Percentiles rank a stretch among this genome's conserved stretches.
Conservation (phyloP, 2,888 invertebrate genomes). For the Lasius platythorax region DNA sequence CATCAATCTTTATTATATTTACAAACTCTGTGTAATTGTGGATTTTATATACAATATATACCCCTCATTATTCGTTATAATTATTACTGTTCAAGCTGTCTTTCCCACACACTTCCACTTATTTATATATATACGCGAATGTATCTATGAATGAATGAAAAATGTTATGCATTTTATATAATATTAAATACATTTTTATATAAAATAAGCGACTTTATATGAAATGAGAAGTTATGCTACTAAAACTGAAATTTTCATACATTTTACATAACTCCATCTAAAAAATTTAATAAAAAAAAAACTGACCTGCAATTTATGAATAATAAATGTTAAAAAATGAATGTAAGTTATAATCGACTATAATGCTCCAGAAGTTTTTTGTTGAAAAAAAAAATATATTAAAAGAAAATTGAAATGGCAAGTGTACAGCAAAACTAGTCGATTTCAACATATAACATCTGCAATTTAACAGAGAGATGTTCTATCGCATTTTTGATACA, state of each 20-base stretch:
- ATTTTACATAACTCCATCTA: slow-evolving; percentile 10
- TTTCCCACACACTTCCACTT: slow-evolving; percentile 59
- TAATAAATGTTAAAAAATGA: slow-evolving; percentile 1
- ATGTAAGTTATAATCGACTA: slow-evolving; percentile 13
- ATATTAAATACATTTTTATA: slow-evolving; percentile 38
- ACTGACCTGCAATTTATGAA: neutral
- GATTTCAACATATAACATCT: slow-evolving; percentile 67
- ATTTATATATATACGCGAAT: slow-evolving; percentile 35
- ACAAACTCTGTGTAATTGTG: slow-evolving; percentile 72
- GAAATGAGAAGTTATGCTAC: slow-evolving; percentile 28
- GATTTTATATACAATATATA: slow-evolving; percentile 59
- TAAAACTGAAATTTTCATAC: slow-evolving; percentile 23
- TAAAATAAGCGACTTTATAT: slow-evolving; percentile 20
- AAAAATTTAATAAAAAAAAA: slow-evolving; percentile 19
- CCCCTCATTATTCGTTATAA: slow-evolving; percentile 21
- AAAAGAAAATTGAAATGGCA: slow-evolving; percentile 70
- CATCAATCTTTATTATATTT: slow-evolving; percentile 69
- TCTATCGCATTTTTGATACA: slow-evolving; percentile 59
- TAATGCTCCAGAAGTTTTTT: slow-evolving; percentile 16
- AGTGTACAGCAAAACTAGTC: slow-evolving; percentile 60
- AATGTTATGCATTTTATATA: slow-evolving; percentile 38
- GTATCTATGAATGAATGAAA: slow-evolving; percentile 30
- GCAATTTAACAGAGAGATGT: slow-evolving; percentile 53
- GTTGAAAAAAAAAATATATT: slow-evolving; percentile 31
- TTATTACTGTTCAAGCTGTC: slow-evolving; percentile 61